Conservation (phyloP, 2,797 vertebrate species). For the Aselliscus stoliczkanus region DNA sequence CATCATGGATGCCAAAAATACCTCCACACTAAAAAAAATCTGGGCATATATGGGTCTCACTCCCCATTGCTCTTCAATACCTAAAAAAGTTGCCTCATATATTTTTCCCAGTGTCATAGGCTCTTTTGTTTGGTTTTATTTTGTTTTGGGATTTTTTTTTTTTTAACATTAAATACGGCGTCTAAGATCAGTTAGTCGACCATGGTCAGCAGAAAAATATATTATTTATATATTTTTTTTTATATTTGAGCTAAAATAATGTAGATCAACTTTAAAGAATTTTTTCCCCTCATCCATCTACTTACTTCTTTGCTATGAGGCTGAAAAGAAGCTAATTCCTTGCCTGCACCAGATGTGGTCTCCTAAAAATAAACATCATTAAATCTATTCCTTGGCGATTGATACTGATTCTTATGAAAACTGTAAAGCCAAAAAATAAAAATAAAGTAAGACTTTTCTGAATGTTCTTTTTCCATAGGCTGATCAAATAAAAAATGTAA, state of each 20-base stretch:
- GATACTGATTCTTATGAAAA: neutral
- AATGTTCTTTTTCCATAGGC: neutral
- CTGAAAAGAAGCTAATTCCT: neutral
- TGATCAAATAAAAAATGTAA: neutral
- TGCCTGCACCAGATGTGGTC: neutral
- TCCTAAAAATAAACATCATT: neutral
- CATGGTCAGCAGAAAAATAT: neutral
- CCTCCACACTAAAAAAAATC: neutral
- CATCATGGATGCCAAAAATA: accelerated
- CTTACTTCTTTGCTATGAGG: neutral
- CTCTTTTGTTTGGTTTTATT: neutral
- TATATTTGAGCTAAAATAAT: neutral
- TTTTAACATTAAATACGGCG: neutral
- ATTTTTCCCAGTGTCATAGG: neutral
- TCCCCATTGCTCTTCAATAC: neutral
- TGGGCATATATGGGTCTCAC: neutral
- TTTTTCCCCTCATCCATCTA: neutral
- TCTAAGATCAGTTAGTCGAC: neutral
- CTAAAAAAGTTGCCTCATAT: neutral
- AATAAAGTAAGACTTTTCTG: neutral
- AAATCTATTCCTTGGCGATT: neutral
- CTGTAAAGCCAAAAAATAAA: neutral
- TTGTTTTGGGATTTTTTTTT: too few relatives aligned
- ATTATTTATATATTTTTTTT: neutral
- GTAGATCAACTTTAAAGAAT: neutral